Conservation (phyloP, 2,888 invertebrate species). For the Drosophila fulvimacula region DNA sequence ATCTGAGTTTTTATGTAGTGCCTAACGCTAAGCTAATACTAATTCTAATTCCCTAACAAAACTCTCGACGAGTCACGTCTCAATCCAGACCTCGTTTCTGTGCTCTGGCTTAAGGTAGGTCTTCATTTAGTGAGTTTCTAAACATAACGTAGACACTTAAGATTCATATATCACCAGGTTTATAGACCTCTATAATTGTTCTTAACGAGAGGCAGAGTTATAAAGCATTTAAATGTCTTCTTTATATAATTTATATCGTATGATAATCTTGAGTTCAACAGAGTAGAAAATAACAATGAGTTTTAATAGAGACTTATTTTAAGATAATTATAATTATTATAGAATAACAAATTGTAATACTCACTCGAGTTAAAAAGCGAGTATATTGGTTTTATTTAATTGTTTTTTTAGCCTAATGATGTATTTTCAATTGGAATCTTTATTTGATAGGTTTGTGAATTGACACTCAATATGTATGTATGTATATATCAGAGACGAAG, state of each 20-base stretch:
- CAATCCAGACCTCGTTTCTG: conserved; percentile 1
- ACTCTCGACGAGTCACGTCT: background rate
- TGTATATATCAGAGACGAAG: too few relatives aligned
- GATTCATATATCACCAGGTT: background rate
- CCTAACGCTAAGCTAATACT: background rate
- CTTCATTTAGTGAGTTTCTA: background rate
- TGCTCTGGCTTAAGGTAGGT: conserved; percentile 9
- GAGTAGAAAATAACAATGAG: background rate
- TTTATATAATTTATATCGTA: background rate
- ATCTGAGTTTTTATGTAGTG: background rate
- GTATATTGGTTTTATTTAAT: background rate
- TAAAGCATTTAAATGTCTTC: background rate
- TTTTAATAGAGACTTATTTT: background rate
- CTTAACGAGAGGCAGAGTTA: background rate
- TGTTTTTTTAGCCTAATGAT: background rate
- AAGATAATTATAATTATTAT: background rate
- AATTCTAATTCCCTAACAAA: background rate
- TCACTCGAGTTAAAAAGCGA: background rate
- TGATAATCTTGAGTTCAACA: background rate
- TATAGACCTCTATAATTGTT: background rate
- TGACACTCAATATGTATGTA: too few relatives aligned
- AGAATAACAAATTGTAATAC: background rate
- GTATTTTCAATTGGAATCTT: background rate
- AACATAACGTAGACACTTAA: background rate
- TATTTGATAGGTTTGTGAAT: too few relatives aligned